These are phyloP conservation scores for Bellardia pandia DNA, from an alignment of 2,888 invertebrate genomes.

Conservation along the genomic window DNA sequence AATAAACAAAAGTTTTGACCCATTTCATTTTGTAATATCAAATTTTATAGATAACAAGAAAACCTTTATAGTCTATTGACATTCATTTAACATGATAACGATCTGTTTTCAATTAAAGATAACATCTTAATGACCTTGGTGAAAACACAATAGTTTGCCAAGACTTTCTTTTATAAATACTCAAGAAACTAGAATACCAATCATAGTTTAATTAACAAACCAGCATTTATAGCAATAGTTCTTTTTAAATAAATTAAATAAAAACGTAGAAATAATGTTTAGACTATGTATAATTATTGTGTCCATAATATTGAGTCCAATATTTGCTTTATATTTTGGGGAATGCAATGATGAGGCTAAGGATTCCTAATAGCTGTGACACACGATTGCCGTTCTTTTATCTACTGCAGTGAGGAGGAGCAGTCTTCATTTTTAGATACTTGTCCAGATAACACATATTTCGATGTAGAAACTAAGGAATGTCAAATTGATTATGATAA, in stretches of 20 bases:
- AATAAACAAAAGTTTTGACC: constrained; percentile 16
- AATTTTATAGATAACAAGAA: constrained; percentile 5
- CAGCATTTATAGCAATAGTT: not conserved
- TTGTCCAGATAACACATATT: constrained; percentile 78
- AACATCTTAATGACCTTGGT: constrained; percentile 33
- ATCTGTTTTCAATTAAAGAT: constrained; percentile 7
- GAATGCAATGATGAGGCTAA: constrained; percentile 74
- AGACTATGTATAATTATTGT: not conserved
- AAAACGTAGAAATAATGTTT: constrained; percentile 13
- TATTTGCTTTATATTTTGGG: constrained; percentile 73
- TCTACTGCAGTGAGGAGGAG: constrained; percentile 78
- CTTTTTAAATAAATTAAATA: not conserved
- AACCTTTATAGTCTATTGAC: constrained; percentile 33
- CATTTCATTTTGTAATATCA: constrained; percentile 23
- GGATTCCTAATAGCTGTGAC: constrained; percentile 75
- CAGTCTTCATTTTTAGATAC: constrained; percentile 76
- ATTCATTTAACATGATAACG: constrained; percentile 24
- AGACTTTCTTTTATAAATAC: constrained; percentile 22
- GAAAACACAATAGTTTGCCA: not conserved
- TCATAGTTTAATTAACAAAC: constrained; percentile 3
- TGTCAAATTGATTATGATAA: constrained; percentile 77
- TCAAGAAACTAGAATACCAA: constrained; percentile 7
- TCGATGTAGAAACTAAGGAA: constrained; percentile 75
- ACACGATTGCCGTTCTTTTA: constrained; percentile 77
- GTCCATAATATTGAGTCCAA: not conserved